Evolutionary conservation across 2,888 invertebrate species (phyloP), one percentile per base, ranked within the genome.

Genomic region (Acleris holmiana): DNA sequence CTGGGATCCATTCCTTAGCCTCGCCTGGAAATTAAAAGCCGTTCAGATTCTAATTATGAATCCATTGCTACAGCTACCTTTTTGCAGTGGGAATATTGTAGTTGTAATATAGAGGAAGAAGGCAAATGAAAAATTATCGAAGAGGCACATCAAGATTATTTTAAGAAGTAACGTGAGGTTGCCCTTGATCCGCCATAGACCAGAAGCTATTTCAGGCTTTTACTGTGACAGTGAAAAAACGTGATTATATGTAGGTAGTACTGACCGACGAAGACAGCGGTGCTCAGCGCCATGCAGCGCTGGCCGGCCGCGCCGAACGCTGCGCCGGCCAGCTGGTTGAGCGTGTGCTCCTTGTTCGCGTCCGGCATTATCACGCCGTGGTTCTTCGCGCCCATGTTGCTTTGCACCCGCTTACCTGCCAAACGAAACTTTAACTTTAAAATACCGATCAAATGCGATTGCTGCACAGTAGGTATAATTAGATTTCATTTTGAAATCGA

Each of bases 331-430:
- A 97, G 91, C 82, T 99, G 98, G 82, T 99, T 99, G 40, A 99
- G 93, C 0, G 98, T 98, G 77, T 98, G 96, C 78, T 98, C 98
- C 86, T 99, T 99, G 89, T 99, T 99, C 1, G 99, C 99, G 87
- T 99, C 99, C 1, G 98, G 96, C 94, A 99, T 95, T 47, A 99
- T 95, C 15, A 99, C 96, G 48, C 99, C 99, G 85, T 99, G 99
- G 89, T 99, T 99, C 89, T 99, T 99, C 4, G 99, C 99, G 13
- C 99, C 99, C 98, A 99, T 98, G 87, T 99, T 99, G 73, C 98
- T 97, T 88, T 99, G 99, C 0, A 99, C 98, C 41, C 98, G 95
- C 83, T 99, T 99, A 63, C 93, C 93, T 93, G 73, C 4, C 0
- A 3, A 48, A 61, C 10, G 21, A 46, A 29, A 47, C 41, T 6